These are phyloP conservation scores for Brachylomia viminalis DNA, from an alignment of 2,888 invertebrate genomes.

Conservation along the genomic window DNA sequence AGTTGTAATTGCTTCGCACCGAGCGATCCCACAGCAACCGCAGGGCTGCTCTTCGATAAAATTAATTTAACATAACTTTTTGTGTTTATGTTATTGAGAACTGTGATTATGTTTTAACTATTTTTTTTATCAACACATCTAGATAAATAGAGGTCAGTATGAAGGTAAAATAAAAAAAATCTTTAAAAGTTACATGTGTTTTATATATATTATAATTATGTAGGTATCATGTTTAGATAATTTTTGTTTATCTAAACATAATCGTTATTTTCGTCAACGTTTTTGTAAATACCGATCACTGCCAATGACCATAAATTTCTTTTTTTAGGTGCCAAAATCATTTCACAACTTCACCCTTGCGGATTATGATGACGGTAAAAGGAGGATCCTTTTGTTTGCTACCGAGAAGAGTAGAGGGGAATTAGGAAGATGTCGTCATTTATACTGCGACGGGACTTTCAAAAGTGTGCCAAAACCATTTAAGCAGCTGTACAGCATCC, in stretches of 20 bases:
- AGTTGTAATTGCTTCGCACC: constrained; percentile 11
- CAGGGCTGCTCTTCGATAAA: constrained; percentile 29
- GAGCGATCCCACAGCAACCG: constrained; percentile 23
- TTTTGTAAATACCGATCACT: constrained; percentile 32
- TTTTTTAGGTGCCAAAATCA: constrained; percentile 28
- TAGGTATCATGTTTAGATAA: constrained; percentile 20
- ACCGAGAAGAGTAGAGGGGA: constrained; percentile 27
- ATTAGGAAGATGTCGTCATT: constrained; percentile 25
- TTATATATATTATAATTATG: constrained; percentile 18
- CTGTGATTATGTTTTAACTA: constrained; percentile 18
- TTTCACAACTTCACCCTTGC: constrained; percentile 29
- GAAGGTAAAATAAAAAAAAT: constrained; percentile 13
- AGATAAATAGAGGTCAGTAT: constrained; percentile 21
- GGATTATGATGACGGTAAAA: constrained; percentile 32
- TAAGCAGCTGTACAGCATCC: constrained; percentile 20
- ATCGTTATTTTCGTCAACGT: constrained; percentile 27
- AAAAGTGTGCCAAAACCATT: constrained; percentile 39
- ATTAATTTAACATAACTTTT: constrained; percentile 27
- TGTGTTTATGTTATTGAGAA: constrained; percentile 22
- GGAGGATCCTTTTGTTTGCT: constrained; percentile 24
- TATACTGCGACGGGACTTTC: constrained; percentile 32
- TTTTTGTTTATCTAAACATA: constrained; percentile 19
- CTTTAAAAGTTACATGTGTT: constrained; percentile 22
- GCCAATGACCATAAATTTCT: constrained; percentile 22
- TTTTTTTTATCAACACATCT: constrained; percentile 20